These are phyloP conservation scores for Tauraco hartlaubi DNA, from an alignment of 2,797 vertebrate genomes.

Conservation along the genomic window DNA sequence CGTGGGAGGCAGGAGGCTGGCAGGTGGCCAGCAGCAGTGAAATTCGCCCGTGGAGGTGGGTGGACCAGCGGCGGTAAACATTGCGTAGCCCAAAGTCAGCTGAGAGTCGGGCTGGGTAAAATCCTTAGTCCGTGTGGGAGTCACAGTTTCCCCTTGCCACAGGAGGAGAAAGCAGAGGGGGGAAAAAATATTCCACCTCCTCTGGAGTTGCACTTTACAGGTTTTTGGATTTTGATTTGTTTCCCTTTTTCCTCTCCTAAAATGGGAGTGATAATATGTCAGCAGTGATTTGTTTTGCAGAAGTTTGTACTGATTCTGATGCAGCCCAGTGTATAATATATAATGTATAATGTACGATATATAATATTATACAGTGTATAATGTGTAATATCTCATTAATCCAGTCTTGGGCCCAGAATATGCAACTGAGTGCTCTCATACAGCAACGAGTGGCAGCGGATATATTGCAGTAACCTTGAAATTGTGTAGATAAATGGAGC, in stretches of 20 bases:
- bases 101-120: background rate
- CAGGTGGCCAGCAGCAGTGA: background rate
- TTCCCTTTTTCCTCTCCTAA: background rate
- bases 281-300: background rate
- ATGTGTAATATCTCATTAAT: background rate
- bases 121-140: background rate
- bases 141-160: rapidly evolving
- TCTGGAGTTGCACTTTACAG: background rate
- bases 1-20: background rate
- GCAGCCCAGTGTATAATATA: background rate
- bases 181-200: background rate
- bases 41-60: background rate
- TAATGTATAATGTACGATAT: too few relatives aligned
- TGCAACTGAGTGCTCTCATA: background rate
- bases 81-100: background rate
- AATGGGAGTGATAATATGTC: background rate
- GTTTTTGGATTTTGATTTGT: background rate
- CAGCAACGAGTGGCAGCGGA: background rate
- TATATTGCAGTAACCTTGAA: background rate
- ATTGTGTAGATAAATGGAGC: background rate
- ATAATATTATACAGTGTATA: background rate
- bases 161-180: background rate
- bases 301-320: background rate
- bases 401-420: background rate
- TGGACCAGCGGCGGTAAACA: background rate